Percentiles rank a stretch among this genome's conserved stretches.
These are phyloP conservation scores for Cheilosia impressa DNA, from an alignment of 2,888 invertebrate species.

Conservation along the genomic window DNA sequence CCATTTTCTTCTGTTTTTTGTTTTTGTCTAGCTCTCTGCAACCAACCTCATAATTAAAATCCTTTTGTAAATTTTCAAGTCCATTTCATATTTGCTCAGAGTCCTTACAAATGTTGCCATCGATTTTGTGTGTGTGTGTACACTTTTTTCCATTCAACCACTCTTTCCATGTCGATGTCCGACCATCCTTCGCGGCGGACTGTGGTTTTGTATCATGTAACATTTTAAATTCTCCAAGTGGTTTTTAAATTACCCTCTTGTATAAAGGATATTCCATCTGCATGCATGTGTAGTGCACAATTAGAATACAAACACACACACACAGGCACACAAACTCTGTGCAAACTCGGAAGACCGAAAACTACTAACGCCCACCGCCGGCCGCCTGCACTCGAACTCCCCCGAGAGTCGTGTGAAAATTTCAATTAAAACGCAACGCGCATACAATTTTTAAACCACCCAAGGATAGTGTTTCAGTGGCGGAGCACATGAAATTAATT, in stretches of 20 bases:
- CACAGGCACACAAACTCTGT: not conserved
- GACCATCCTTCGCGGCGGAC: not conserved
- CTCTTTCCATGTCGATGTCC: not conserved
- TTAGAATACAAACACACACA: not conserved
- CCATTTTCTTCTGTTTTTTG: not conserved
- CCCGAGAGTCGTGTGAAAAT: slow-evolving; percentile 23
- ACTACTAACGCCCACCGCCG: not conserved
- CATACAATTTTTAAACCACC: slow-evolving; percentile 10
- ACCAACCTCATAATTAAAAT: not conserved
- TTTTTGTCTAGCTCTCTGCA: not conserved
- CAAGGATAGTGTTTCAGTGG: slow-evolving; percentile 6
- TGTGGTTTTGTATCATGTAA: slow-evolving; percentile 3
- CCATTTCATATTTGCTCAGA: not conserved
- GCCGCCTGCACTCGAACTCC: not conserved
- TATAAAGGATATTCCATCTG: slow-evolving; percentile 10
- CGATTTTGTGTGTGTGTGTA: slow-evolving; percentile 1
- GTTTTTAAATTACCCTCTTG: slow-evolving; percentile 11
- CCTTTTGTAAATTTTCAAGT: not conserved
- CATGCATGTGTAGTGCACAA: not conserved
- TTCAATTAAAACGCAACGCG: slow-evolving; percentile 27
- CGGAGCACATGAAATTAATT: slow-evolving; percentile 10
- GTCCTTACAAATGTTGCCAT: slow-evolving; percentile 1
- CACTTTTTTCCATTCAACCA: not conserved
- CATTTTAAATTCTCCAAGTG: slow-evolving; percentile 21
- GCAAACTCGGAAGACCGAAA: not conserved